Evolutionary conservation across 2,797 vertebrate genomes (phyloP).

Genomic region (Dermochelys coriacea): DNA sequence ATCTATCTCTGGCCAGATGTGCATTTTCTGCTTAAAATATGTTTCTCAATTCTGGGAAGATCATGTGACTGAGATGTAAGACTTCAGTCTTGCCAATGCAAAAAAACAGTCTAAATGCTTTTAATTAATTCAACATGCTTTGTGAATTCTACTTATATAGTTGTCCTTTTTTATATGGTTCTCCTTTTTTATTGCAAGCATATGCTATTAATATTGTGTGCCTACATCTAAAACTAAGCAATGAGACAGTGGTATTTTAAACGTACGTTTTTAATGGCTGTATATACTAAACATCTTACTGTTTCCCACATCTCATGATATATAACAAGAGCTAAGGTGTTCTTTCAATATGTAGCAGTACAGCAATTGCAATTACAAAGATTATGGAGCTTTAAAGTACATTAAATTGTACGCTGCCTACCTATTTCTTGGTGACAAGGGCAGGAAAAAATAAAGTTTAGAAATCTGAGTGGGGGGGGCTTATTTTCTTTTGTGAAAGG

Average conservation of each 20-base stretch:
- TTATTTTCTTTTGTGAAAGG: background rate
- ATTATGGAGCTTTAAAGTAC: background rate
- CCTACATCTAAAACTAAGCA: background rate
- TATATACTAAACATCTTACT: background rate
- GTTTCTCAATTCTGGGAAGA: background rate
- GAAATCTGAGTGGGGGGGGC: background rate
- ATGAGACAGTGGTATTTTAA: background rate
- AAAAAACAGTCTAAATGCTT: background rate
- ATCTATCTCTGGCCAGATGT: background rate
- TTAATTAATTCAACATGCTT: background rate
- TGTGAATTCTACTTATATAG: background rate
- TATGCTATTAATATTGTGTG: background rate
- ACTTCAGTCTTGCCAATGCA: background rate
- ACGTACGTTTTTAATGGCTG: background rate
- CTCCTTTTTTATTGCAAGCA: background rate
- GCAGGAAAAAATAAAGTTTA: background rate
- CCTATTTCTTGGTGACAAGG: background rate
- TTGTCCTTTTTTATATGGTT: background rate
- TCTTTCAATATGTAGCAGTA: accelerated
- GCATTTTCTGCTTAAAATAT: background rate
- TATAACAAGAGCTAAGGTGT: background rate
- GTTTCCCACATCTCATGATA: background rate
- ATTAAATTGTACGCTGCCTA: background rate
- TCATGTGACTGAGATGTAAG: background rate
- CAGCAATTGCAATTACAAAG: background rate